Conservation (phyloP, 2,113 vertebrate genomes). For the Trichechus manatus region DNA sequence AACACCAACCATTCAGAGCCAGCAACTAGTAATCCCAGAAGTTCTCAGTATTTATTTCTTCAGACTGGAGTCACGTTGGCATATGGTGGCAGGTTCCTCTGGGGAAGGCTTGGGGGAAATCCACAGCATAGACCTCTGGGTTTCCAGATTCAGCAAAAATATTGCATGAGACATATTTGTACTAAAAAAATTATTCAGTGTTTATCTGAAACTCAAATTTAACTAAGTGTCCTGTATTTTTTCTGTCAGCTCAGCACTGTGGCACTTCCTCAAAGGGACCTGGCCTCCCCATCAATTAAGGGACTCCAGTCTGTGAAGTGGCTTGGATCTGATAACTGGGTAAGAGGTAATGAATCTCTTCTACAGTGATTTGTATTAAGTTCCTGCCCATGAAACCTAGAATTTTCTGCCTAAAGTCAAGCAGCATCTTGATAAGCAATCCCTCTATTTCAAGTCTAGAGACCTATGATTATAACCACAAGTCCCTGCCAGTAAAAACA, state of each 20-base stretch:
- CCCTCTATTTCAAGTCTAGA: neutral
- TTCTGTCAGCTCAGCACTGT: neutral
- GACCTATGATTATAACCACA: neutral
- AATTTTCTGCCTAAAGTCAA: neutral
- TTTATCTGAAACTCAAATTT: conserved; percentile 9
- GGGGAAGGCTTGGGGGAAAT: neutral
- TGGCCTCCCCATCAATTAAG: too few species aligned
- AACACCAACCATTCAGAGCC: neutral
- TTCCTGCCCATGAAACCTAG: neutral
- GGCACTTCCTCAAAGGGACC: neutral
- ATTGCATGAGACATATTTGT: neutral
- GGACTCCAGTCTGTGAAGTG: neutral
- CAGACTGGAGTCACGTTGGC: neutral
- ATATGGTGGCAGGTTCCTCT: neutral
- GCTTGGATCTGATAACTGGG: neutral
- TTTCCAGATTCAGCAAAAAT: neutral
- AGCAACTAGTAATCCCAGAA: neutral
- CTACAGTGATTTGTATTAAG: neutral
- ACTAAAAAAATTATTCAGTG: neutral
- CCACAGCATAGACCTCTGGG: neutral
- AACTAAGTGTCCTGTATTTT: neutral
- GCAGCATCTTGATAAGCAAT: neutral
- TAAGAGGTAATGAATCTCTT: neutral
- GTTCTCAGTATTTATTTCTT: neutral
- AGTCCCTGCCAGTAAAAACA: neutral